Evolutionary conservation across 92 coral and sea anemone genomes (phyloP), one percentile per base, ranked within the genome.

Genomic region (Umimayanthus kanabou): DNA sequence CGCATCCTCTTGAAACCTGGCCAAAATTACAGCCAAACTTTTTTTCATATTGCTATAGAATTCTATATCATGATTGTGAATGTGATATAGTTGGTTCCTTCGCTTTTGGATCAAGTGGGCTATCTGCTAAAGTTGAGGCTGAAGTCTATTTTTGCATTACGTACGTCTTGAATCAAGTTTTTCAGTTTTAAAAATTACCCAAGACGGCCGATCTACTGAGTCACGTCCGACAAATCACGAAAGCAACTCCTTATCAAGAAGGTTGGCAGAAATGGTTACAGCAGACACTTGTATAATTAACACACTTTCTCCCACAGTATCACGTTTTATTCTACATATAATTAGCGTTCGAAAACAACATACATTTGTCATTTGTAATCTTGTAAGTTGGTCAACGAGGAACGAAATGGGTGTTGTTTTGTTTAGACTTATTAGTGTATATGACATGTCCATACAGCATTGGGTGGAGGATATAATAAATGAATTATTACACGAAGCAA

Each of bases 401-500:
- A 77, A 77, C 33, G 22, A 10, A 77, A 13, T 14, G 76, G 42
- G 42, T 76, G 14, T 39, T 76, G 55, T 80, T 80, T 57, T 33
- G 45, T 80, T 55, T 80, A 6, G 26, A 53, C 71, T 57, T 30
- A 8, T 28, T 42, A 2, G 64, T 22, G 23, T 61, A 80, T 2
- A 43, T 78, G 84, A 53, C 84, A 80, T 30, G 23, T 80, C 84
- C 50, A 16, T 57, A 80, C 64, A 57, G 49, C 30, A 53, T 28
- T 7, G 18, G 40, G 9, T 26, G 6, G 15, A 18, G 82, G 20
- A 55, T 1, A 57, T 80, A 72, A 80, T 80, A 80, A 80, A 80
- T 33, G 84, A 58, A 40, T 33, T 55, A 9, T 26, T 80, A 80
- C 84, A 55, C 58, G 49, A 23, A 58, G 18, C 69, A 57, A 55